These are phyloP conservation scores for Sebastes iracundus DNA, from an alignment of 2,797 vertebrate genomes.

Conservation along the genomic window DNA sequence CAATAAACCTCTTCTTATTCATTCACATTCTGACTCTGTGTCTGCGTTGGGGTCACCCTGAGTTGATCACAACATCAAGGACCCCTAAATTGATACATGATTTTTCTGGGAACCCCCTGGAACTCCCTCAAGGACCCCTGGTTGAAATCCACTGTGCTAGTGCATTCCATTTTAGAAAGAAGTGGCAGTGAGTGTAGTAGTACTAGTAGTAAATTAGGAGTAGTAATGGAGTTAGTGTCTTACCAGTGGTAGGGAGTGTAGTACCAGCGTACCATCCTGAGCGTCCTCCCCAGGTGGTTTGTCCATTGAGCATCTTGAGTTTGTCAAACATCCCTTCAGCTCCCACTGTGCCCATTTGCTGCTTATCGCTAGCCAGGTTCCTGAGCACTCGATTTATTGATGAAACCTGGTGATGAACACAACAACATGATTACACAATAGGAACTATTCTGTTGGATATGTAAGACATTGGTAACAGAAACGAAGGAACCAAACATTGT, in stretches of 20 bases:
- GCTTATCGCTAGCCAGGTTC: slow-evolving; percentile 99
- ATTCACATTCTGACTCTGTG: too few relatives aligned
- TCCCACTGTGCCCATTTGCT: slow-evolving; percentile 95
- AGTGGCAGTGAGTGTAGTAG: not conserved
- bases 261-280: slow-evolving; percentile 95
- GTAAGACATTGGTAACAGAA: not conserved
- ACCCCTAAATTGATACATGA: too few relatives aligned
- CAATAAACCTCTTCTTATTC: too few relatives aligned
- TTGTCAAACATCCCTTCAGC: slow-evolving; percentile 99
- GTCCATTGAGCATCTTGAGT: slow-evolving; percentile 96
- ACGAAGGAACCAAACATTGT: not conserved
- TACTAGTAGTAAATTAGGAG: not conserved
- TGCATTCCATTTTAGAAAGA: not conserved
- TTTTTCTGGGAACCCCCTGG: too few relatives aligned
- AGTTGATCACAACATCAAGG: too few relatives aligned
- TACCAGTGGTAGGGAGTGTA: slow-evolving; percentile 90
- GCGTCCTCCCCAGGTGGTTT: slow-evolving; percentile 93
- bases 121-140: not conserved
- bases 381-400: slow-evolving; percentile 99
- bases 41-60: too few relatives aligned
- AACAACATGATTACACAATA: not conserved
- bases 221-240: slow-evolving; percentile 28
- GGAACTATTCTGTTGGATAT: not conserved
- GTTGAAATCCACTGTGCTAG: not conserved
- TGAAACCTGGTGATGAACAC: slow-evolving; percentile 89